Evolutionary conservation across 35 echinoderm and acorn worm species (phyloP).

Genomic region (Ophioderma brevispina): DNA sequence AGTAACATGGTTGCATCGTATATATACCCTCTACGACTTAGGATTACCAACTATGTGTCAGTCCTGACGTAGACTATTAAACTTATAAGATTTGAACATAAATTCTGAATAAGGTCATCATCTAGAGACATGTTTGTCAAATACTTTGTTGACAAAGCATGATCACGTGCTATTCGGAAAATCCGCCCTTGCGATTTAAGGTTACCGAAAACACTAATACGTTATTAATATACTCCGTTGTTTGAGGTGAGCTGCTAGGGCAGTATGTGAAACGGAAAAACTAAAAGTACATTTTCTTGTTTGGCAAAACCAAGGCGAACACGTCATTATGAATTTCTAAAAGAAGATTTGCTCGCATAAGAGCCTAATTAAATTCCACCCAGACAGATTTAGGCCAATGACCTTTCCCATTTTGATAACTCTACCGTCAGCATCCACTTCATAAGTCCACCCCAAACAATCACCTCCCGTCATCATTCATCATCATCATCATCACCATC

Average conservation of each 20-base stretch:
- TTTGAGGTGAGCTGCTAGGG: background rate
- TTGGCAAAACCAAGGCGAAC: background rate
- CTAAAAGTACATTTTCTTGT: background rate
- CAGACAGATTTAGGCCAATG: slow-evolving; percentile 12
- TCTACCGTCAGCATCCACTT: background rate
- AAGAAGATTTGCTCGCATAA: background rate
- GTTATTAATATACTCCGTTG: too few relatives aligned
- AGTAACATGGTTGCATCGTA: too few relatives aligned
- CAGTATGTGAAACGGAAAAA: background rate
- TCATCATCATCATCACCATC: background rate
- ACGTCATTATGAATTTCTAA: slow-evolving; percentile 1
- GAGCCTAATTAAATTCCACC: background rate
- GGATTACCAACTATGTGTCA: too few relatives aligned
- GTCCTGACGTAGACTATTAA: too few relatives aligned
- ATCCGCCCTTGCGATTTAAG: too few relatives aligned
- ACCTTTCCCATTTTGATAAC: background rate
- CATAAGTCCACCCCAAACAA: background rate
- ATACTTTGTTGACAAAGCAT: too few relatives aligned
- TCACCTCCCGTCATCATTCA: background rate
- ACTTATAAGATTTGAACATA: too few relatives aligned
- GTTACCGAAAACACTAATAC: too few relatives aligned
- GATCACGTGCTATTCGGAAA: too few relatives aligned
- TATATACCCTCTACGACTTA: too few relatives aligned
- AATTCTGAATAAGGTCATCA: too few relatives aligned
- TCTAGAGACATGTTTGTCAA: too few relatives aligned